These are phyloP conservation scores for Parapristionchus giblindavisi DNA, from an alignment of 2,888 invertebrate species.

Conservation along the genomic window DNA sequence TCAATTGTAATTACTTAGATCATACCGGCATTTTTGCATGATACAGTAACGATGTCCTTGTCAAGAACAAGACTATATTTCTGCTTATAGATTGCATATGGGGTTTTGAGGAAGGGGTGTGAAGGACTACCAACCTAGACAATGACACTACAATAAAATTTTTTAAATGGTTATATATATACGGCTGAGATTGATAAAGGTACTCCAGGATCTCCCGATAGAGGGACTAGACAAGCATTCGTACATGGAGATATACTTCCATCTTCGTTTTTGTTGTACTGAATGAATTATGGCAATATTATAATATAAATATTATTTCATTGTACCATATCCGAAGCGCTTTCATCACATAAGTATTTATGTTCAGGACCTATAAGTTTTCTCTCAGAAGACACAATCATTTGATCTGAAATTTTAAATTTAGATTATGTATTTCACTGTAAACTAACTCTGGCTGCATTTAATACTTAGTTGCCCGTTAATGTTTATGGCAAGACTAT, in stretches of 20 bases:
- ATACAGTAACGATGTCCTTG: background rate
- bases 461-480: background rate
- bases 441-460: background rate
- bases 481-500: background rate
- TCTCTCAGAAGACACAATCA: background rate
- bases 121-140: background rate
- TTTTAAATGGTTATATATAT: background rate
- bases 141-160: background rate
- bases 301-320: background rate
- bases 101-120: background rate
- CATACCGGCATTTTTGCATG: background rate
- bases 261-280: background rate
- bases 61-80: background rate
- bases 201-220: background rate
- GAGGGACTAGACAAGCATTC: background rate
- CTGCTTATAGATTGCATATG: background rate
- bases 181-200: background rate
- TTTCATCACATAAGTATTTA: conserved; percentile 32
- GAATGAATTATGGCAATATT: background rate
- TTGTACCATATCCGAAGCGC: background rate
- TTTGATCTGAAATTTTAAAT: background rate
- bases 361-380: conserved; percentile 13
- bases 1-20: background rate
- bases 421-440: background rate
- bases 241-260: background rate